phyloP scores from a whole-genome alignment of 2,888 invertebrate genomes.

The Aphidoletes aphidimyza region DNA sequence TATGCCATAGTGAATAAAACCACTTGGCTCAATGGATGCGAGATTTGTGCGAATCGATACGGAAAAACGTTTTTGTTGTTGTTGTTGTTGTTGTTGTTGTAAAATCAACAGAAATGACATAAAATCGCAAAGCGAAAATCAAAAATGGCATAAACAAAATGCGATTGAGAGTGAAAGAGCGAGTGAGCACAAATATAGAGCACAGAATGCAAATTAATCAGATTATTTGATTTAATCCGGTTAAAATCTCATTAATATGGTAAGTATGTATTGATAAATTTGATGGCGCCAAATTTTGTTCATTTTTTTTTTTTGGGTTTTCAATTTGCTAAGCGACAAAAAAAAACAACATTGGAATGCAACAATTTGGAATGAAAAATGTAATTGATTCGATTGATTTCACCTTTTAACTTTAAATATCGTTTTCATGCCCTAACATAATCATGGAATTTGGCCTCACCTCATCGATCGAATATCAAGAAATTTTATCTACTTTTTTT shows the following conservation, averaged over 20 bases:
- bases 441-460: not conserved
- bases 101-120: not conserved
- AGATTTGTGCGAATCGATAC: not conserved
- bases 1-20: not conserved
- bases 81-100: not conserved
- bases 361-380: no score
- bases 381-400: no score
- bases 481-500: not conserved
- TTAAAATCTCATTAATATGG: conserved; percentile 27
- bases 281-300: not conserved
- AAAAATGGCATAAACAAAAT: not conserved
- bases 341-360: not conserved
- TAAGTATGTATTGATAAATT: conserved; percentile 21
- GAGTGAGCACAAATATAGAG: not conserved
- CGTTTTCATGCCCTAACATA: no score
- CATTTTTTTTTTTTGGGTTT: no score
- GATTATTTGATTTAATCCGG: conserved; percentile 33
- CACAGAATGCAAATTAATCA: conserved; percentile 13
- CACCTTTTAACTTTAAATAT: no score
- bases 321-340: not conserved
- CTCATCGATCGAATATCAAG: conserved; percentile 29
- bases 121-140: not conserved
- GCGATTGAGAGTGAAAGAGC: not conserved
- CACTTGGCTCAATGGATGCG: not conserved
- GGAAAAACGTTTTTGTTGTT: not conserved